A percentile compares a stretch with the other conserved stretches of the same genome.
phyloP scores from a whole-genome alignment of 2,113 vertebrate species.

The Megalops atlanticus region DNA sequence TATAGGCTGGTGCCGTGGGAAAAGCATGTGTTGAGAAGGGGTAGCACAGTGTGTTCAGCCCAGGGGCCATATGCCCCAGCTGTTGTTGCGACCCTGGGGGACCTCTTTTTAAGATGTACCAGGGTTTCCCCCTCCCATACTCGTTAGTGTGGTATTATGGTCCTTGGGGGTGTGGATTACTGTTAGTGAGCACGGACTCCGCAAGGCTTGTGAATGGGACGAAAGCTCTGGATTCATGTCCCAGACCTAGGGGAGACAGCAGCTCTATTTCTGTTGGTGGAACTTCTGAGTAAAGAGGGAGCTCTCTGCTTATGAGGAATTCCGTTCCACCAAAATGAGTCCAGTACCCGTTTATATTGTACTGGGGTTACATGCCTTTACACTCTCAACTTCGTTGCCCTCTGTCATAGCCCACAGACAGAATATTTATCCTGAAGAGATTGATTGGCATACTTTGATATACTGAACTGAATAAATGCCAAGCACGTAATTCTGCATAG shows the following conservation, averaged over 20 bases:
- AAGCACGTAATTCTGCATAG: neutral
- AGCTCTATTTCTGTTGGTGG: slow-evolving; percentile 44
- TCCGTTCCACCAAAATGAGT: slow-evolving; percentile 11
- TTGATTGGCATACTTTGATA: neutral
- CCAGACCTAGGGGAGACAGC: slow-evolving; percentile 30
- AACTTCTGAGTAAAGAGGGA: slow-evolving; percentile 35
- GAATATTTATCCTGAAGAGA: neutral
- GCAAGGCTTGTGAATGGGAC: slow-evolving; percentile 32
- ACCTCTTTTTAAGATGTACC: slow-evolving; percentile 26
- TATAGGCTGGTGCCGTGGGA: neutral
- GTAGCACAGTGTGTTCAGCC: neutral
- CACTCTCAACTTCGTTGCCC: neutral
- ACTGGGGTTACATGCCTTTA: neutral
- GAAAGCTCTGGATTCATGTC: slow-evolving; percentile 38
- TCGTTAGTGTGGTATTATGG: slow-evolving; percentile 41
- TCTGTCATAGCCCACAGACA: neutral
- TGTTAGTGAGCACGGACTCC: slow-evolving; percentile 41
- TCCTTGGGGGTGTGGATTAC: slow-evolving; percentile 31
- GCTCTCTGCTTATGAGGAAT: slow-evolving; percentile 25
- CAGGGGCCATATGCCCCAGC: slow-evolving; percentile 19
- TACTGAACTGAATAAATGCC: neutral
- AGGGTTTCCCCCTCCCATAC: slow-evolving; percentile 36
- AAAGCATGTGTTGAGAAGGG: neutral
- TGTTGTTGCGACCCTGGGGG: slow-evolving; percentile 22
- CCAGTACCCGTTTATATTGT: slow-evolving; percentile 8